Conservation (phyloP, 2,113 vertebrate genomes). For the Serinus canaria region DNA sequence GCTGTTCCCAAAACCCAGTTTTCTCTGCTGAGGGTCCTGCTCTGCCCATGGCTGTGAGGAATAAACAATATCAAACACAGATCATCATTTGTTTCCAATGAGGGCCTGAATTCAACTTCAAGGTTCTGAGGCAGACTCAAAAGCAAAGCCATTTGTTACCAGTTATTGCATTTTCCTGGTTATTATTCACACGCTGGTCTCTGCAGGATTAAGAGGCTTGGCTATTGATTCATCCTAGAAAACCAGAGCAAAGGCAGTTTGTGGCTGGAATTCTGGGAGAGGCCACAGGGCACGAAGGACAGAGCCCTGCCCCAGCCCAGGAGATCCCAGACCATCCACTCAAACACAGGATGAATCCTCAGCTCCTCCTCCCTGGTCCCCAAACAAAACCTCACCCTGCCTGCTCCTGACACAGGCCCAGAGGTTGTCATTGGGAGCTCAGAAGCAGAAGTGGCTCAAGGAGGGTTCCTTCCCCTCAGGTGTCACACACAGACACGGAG, state of each 20-base stretch:
- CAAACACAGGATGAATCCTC: neutral
- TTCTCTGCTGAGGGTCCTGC: neutral
- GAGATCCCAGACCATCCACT: neutral
- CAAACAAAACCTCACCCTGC: neutral
- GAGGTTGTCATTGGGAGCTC: neutral
- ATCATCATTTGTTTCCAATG: accelerated
- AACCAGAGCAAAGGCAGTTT: neutral
- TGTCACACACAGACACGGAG: neutral
- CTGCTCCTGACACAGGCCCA: neutral
- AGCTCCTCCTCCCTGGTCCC: neutral
- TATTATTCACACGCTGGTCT: neutral
- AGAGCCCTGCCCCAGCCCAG: neutral
- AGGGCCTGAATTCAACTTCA: neutral
- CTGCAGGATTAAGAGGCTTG: neutral
- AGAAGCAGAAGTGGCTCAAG: neutral
- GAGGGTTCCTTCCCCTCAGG: accelerated
- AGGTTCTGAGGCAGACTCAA: neutral
- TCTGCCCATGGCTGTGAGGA: neutral
- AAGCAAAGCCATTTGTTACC: neutral
- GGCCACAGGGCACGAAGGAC: neutral
- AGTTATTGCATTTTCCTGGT: neutral
- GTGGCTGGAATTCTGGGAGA: neutral
- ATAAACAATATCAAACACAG: neutral
- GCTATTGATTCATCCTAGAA: neutral
- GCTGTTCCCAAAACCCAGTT: neutral